phyloP scores from a whole-genome alignment of 2,113 vertebrate species.

The Phalacrocorax brasilianus region DNA sequence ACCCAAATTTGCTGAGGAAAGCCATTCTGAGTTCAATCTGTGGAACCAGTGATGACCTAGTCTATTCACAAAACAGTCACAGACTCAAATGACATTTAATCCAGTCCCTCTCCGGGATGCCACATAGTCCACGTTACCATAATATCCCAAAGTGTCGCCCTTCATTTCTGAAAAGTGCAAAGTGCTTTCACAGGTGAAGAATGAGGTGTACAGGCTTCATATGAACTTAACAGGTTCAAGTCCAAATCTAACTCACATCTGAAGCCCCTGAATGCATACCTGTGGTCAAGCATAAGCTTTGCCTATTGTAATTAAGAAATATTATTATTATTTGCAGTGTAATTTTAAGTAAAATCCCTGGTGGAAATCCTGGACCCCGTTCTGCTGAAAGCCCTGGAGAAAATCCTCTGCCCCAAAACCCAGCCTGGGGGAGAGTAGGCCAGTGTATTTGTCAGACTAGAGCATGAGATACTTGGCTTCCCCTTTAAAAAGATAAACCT shows the following conservation, averaged over 20 bases:
- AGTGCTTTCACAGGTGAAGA: neutral
- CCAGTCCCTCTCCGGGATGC: neutral
- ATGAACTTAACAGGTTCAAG: neutral
- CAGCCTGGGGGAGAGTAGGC: accelerated
- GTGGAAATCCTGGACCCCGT: neutral
- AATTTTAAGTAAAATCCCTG: neutral
- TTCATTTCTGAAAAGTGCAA: neutral
- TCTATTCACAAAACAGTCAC: neutral
- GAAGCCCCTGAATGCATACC: neutral
- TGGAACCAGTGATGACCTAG: neutral
- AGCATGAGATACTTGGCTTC: neutral
- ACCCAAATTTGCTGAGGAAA: neutral
- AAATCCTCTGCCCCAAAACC: neutral
- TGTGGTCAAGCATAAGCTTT: neutral
- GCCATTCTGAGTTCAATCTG: neutral
- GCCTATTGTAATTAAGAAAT: neutral
- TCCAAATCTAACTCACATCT: neutral
- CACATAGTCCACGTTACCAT: neutral
- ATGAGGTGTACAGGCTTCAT: neutral
- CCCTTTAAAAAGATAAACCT: neutral
- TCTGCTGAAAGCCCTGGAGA: neutral
- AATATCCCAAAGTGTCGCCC: neutral
- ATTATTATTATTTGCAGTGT: neutral
- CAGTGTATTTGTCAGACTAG: neutral
- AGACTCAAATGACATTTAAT: neutral